Evolutionary conservation across 2,888 invertebrate species (phyloP).

Genomic region (Dasypogon diadema): DNA sequence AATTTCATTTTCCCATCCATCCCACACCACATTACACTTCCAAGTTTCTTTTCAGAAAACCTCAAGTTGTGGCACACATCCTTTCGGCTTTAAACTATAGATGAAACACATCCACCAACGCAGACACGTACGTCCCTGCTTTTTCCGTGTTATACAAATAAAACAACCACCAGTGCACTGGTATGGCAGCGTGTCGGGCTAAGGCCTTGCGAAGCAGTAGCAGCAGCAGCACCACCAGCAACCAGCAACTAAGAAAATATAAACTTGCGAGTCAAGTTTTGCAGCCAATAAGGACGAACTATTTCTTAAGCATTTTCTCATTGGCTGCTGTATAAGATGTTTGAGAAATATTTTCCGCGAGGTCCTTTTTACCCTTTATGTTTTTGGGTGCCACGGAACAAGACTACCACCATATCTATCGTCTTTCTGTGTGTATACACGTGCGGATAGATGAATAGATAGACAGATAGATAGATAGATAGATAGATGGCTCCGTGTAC

Average conservation of each 20-base stretch:
- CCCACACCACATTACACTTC: constrained; percentile 4
- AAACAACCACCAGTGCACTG: constrained; percentile 20
- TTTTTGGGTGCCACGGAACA: constrained; percentile 36
- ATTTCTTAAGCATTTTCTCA: constrained; percentile 55
- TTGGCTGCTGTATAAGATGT: constrained; percentile 50
- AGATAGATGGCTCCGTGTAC: no score
- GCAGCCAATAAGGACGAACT: constrained; percentile 54
- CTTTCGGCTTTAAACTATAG: constrained; percentile 18
- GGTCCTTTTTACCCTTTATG: constrained; percentile 50
- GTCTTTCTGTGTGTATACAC: background rate
- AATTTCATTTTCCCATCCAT: constrained; percentile 13
- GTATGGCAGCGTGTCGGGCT: constrained; percentile 8
- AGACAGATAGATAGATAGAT: background rate
- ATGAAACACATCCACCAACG: background rate
- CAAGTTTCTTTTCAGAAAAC: constrained; percentile 20
- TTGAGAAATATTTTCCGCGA: constrained; percentile 47
- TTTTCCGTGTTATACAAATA: constrained; percentile 11
- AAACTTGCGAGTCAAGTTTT: constrained; percentile 50
- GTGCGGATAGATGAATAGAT: background rate
- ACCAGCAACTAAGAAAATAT: constrained; percentile 39
- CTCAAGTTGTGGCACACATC: constrained; percentile 3
- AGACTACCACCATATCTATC: constrained; percentile 13
- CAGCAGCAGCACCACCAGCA: constrained; percentile 16
- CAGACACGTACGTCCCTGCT: background rate
- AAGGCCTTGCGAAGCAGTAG: constrained; percentile 20